Evolutionary conservation across 2,113 vertebrate genomes (phyloP).

Genomic region (Brachyhypopomus gauderio): DNA sequence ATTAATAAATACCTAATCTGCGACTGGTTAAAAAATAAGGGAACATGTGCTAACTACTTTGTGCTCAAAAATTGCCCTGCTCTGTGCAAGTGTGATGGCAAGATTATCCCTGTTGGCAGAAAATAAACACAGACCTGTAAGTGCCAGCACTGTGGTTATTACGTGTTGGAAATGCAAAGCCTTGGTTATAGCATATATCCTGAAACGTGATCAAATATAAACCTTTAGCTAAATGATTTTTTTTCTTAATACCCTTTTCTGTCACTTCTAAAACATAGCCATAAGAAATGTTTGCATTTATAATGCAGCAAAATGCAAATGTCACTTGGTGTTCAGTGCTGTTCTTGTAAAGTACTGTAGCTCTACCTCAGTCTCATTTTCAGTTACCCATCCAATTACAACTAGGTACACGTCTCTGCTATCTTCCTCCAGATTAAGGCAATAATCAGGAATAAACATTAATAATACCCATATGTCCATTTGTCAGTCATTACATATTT

Average conservation of each 20-base stretch:
- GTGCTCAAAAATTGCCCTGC: slow-evolving; percentile 58
- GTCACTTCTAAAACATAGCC: background rate
- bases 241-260: background rate
- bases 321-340: background rate
- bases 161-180: background rate
- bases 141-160: background rate
- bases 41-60: slow-evolving; percentile 28
- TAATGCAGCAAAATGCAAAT: no score
- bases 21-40: background rate
- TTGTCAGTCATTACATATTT: background rate
- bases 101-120: slow-evolving; percentile 66
- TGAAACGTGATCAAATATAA: background rate
- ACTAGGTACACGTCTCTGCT: background rate
- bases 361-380: slow-evolving; percentile 8
- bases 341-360: background rate
- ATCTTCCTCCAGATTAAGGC: background rate
- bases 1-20: slow-evolving; percentile 65
- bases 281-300: background rate
- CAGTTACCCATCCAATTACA: background rate
- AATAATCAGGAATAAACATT: background rate
- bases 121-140: slow-evolving; percentile 12
- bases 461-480: background rate
- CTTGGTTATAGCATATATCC: background rate
- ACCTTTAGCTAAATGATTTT: no score
- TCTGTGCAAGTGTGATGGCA: slow-evolving; percentile 58